These are phyloP conservation scores for Amphiduros pacificus DNA, from an alignment of 2,888 invertebrate species.

Conservation along the genomic window DNA sequence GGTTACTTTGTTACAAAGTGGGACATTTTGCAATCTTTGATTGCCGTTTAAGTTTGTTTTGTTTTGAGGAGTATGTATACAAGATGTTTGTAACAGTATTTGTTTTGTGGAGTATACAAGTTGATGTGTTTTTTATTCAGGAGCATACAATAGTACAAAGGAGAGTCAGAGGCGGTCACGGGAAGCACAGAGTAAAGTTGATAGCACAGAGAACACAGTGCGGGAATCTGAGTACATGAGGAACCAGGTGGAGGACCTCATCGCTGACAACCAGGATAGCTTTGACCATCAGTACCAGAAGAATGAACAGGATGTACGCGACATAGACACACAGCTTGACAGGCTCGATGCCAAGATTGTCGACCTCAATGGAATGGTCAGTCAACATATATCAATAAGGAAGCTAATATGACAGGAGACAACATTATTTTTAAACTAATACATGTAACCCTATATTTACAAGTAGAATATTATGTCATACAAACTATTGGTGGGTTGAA, in stretches of 20 bases:
- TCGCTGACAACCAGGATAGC: constrained; percentile 64
- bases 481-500: too few relatives aligned
- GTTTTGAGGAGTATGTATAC: too few relatives aligned
- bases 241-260: constrained; percentile 36
- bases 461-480: too few relatives aligned
- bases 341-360: constrained; percentile 76
- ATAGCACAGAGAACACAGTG: constrained; percentile 56
- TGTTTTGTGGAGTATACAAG: too few relatives aligned
- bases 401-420: too few relatives aligned
- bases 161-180: constrained; percentile 69
- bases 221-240: constrained; percentile 59
- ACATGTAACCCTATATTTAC: too few relatives aligned
- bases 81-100: too few relatives aligned
- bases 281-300: constrained; percentile 71
- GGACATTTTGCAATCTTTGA: too few relatives aligned
- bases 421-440: too few relatives aligned
- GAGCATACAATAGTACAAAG: constrained; percentile 86
- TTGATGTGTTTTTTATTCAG: constrained; percentile 46
- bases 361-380: constrained; percentile 79
- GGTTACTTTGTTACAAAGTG: too few relatives aligned
- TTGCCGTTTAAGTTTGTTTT: too few relatives aligned
- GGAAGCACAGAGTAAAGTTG: constrained; percentile 62
- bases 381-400: too few relatives aligned
- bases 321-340: constrained; percentile 70
- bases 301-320: constrained; percentile 73